Evolutionary conservation across 2,113 vertebrate species (phyloP).

Genomic region (Ceyx margarethae): DNA sequence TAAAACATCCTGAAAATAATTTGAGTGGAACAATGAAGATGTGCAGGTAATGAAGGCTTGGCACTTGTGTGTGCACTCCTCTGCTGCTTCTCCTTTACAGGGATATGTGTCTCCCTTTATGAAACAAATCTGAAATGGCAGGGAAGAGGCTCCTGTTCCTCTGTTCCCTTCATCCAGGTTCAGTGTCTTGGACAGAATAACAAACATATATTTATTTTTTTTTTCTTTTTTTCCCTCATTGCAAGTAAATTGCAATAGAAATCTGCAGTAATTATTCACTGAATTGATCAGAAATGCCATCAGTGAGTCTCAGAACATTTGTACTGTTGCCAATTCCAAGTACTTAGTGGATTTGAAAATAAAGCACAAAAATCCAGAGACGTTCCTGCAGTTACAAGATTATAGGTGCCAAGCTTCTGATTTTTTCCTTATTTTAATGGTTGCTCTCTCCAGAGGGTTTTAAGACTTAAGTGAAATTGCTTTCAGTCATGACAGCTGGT

Average conservation of each 20-base stretch:
- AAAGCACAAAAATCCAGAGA: constrained; percentile 18
- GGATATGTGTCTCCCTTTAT: background rate
- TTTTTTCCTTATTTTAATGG: background rate
- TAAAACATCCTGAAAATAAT: background rate
- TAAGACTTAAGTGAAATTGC: background rate
- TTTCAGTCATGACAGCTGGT: background rate
- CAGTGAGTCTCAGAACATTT: constrained; percentile 20
- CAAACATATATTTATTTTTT: background rate
- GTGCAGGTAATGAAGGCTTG: background rate
- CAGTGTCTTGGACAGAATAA: background rate
- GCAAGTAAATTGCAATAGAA: constrained; percentile 21
- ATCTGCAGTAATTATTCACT: constrained; percentile 38
- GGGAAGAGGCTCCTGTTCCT: background rate
- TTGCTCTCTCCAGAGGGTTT: background rate
- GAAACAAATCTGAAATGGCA: constrained; percentile 13
- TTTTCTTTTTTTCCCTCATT: background rate
- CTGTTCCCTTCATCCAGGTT: background rate
- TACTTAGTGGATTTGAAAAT: constrained; percentile 20
- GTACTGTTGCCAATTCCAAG: background rate
- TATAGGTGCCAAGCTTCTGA: background rate
- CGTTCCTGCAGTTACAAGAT: background rate
- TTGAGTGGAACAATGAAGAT: background rate
- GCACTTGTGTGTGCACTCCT: background rate
- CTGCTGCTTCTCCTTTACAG: background rate
- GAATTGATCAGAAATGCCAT: constrained; percentile 45